Evolutionary conservation across 1,140 invertebrate genomes (phyloP), one percentile per base, ranked within the genome.

Genomic region (Drosophila micromelanica): DNA sequence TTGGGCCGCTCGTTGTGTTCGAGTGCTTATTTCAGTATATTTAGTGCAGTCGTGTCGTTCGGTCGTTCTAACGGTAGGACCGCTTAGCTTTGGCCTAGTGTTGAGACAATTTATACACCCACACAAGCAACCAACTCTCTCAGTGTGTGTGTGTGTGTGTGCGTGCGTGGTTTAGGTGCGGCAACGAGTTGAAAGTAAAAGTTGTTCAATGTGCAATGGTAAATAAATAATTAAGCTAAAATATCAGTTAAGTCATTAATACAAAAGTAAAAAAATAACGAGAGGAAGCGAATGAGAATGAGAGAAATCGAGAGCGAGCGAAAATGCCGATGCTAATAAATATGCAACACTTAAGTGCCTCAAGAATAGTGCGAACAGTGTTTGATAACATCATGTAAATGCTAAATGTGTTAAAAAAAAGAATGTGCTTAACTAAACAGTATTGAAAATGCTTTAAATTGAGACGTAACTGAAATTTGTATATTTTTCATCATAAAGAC

Each of bases 1-100:
- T 23, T 23, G 20, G 2, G 20, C 20, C 68, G 54, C 54, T 76
- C 73, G 69, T 70, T 55, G 61, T 64, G 27, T 56, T 70, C 57
- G 65, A 61, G 57, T 69, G 49, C 56, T 42, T 56, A 13, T 76
- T 87, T 87, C 78, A 91, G 86, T 91, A 76, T 91, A 90, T 86
- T 91, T 73, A 90, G 86, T 81, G 84, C 82, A 91, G 81, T 91
- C 87, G 90, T 85, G 69, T 75, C 78, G 90, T 89, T 77, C 87
- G 81, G 90, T 91, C 90, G 86, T 78, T 77, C 61, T 57, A 70
- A 65, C 81, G 76, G 72, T 59, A 43, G 67, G 55, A 63, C 56
- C 45, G 71, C 54, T 45, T 32, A 35, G 65, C 68, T 65, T 59
- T 72, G 67, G 75, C 69, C 73, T 57, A 76, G 51, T 64, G 59